Conservation (phyloP, 1,140 invertebrate species). For the Drosophila pachea region DNA sequence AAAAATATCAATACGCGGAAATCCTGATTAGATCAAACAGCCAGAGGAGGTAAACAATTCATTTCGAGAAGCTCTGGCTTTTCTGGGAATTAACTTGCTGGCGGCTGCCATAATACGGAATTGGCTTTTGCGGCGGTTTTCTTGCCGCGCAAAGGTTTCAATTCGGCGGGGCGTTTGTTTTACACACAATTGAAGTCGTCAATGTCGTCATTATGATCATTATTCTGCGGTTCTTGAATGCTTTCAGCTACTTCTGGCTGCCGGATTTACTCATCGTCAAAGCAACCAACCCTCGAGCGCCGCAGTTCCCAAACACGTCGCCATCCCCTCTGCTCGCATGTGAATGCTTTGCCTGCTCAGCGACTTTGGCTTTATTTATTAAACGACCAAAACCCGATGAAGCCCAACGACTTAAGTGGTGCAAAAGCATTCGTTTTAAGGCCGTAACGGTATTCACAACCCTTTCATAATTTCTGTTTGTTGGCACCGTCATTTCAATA, state of each 20-base stretch:
- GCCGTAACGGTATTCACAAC: slow-evolving; percentile 32
- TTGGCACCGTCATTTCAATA: slow-evolving; percentile 38
- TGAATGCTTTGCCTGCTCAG: slow-evolving; percentile 34
- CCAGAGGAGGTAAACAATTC: too few relatives aligned
- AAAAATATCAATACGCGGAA: neutral
- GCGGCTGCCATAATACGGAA: neutral
- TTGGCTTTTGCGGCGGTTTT: neutral
- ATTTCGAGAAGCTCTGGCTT: neutral
- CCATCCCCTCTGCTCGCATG: too few relatives aligned
- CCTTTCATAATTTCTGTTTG: slow-evolving; percentile 63
- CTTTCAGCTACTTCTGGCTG: slow-evolving; percentile 55
- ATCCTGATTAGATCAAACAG: neutral
- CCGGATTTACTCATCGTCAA: slow-evolving; percentile 13
- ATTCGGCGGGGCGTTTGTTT: slow-evolving; percentile 22
- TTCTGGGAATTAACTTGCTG: slow-evolving; percentile 9
- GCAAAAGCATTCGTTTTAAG: slow-evolving; percentile 58
- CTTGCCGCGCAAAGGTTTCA: slow-evolving; percentile 2
- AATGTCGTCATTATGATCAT: slow-evolving; percentile 56
- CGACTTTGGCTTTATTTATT: slow-evolving; percentile 62
- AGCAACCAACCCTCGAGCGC: neutral
- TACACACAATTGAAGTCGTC: slow-evolving; percentile 49
- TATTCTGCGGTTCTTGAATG: slow-evolving; percentile 26
- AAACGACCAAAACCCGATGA: slow-evolving; percentile 68
- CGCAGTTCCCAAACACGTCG: too few relatives aligned
- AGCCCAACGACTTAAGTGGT: slow-evolving; percentile 67